These are phyloP conservation scores for Albula goreensis DNA, from an alignment of 2,113 vertebrate species.

Conservation along the genomic window DNA sequence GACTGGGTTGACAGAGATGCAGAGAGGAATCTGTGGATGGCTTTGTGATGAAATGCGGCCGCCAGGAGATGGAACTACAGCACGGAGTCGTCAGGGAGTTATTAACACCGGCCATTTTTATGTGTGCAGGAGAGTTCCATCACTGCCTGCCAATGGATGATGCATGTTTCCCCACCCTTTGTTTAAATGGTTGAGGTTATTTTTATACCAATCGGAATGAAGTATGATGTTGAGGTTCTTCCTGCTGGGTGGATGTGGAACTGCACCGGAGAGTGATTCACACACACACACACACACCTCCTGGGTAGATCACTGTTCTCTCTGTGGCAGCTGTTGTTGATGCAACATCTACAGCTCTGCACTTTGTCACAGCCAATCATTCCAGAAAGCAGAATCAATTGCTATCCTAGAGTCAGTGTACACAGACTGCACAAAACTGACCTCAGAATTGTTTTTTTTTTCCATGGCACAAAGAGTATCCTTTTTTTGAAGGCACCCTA, in stretches of 20 bases:
- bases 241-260: neutral
- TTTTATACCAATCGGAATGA: neutral
- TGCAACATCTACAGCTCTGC: neutral
- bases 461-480: neutral
- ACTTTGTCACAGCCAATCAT: neutral
- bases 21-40: conserved; percentile 9
- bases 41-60: neutral
- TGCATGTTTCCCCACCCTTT: neutral
- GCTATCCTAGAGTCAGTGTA: neutral
- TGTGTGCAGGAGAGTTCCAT: neutral
- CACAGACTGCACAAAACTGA: neutral
- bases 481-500: neutral
- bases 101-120: neutral
- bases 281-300: neutral
- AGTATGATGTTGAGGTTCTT: neutral
- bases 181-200: neutral
- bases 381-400: neutral
- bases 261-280: neutral
- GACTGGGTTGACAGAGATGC: conserved; percentile 48
- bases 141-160: neutral
- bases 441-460: neutral
- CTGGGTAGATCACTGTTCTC: neutral
- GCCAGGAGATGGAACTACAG: too few relatives aligned
- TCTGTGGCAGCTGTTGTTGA: neutral
- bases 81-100: too few relatives aligned